phyloP scores from a whole-genome alignment of 2,797 vertebrate genomes.

The Linurgus olivaceus region DNA sequence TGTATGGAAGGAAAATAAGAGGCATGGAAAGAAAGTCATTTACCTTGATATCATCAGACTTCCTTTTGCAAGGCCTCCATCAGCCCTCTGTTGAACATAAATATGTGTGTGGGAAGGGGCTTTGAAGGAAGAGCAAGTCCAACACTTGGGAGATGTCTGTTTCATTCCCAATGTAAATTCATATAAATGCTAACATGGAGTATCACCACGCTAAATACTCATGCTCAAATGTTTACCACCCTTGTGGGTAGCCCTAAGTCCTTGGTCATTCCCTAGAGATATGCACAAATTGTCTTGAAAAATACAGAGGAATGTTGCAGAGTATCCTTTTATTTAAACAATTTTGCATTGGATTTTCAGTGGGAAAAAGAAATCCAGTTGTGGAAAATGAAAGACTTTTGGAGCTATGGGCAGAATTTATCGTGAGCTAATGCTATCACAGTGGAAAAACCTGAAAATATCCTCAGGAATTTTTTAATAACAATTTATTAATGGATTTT shows the following conservation, averaged over 20 bases:
- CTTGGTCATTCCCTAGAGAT: not conserved
- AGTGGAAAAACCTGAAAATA: constrained; percentile 39
- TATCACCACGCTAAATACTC: not conserved
- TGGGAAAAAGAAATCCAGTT: not conserved
- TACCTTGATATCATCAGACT: not conserved
- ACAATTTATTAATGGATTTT: not conserved
- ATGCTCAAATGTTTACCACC: not conserved
- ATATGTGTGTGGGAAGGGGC: not conserved
- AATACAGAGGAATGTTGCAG: not conserved
- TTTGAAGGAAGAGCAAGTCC: not conserved
- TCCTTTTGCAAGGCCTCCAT: not conserved
- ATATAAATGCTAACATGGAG: not conserved
- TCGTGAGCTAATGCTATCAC: not conserved
- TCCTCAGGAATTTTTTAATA: not conserved
- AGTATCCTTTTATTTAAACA: not conserved
- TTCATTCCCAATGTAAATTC: not conserved
- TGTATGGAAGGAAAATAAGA: not conserved
- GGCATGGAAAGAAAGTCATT: not conserved
- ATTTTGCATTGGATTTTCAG: not conserved
- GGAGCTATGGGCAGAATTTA: not conserved
- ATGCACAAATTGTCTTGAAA: not conserved
- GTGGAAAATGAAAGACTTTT: constrained; percentile 22
- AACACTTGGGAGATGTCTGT: not conserved
- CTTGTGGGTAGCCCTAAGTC: not conserved
- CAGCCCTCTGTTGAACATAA: not conserved